phyloP scores from a whole-genome alignment of 2,888 invertebrate species.

The Volucella inanis region DNA sequence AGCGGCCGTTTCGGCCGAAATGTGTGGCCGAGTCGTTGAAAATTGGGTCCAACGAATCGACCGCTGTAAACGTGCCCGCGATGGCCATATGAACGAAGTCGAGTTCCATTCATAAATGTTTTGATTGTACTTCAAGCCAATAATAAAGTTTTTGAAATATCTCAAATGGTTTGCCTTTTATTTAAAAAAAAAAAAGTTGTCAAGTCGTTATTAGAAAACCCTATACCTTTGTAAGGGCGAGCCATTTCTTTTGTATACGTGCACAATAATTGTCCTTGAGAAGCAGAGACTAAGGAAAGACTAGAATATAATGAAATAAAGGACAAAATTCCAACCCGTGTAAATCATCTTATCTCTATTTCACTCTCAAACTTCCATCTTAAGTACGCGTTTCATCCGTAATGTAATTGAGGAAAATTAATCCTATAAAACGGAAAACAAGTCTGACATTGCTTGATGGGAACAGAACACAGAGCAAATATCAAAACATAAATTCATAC shows the following conservation, averaged over 20 bases:
- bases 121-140: too few species aligned
- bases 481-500: conserved; percentile 43
- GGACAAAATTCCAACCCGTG: background rate
- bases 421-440: conserved; percentile 50
- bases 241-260: background rate
- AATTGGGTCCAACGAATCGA: too few species aligned
- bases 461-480: conserved; percentile 26
- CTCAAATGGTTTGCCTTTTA: too few species aligned
- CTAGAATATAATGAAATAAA: conserved; percentile 3
- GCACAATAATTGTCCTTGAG: background rate
- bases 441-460: conserved; percentile 3
- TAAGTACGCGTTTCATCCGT: conserved; percentile 30
- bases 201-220: too few species aligned
- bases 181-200: too few species aligned
- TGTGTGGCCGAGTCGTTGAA: too few species aligned
- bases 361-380: background rate
- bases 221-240: background rate
- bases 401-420: conserved; percentile 49
- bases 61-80: too few species aligned
- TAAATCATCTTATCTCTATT: background rate
- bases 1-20: too few species aligned
- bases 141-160: too few species aligned
- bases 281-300: background rate
- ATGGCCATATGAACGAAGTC: too few species aligned
- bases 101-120: too few species aligned